Evolutionary conservation across 1,140 invertebrate species (phyloP).

Genomic region (Micrasema longulum): DNA sequence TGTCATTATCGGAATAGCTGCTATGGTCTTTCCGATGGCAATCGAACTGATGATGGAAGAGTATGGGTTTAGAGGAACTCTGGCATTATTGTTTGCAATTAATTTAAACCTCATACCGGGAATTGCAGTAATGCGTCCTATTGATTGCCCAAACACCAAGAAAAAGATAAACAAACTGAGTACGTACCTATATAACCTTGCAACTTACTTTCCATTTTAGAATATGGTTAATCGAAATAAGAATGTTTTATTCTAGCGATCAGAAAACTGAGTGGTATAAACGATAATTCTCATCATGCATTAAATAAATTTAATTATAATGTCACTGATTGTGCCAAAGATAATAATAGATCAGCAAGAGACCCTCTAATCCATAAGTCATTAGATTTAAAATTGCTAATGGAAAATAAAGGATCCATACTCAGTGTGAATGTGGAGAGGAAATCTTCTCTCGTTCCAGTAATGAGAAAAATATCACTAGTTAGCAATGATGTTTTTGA

Average conservation of each 20-base stretch:
- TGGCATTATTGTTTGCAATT: slow-evolving; percentile 69
- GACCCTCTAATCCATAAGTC: no score
- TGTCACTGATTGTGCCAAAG: no score
- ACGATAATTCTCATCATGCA: no score
- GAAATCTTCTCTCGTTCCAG: neutral
- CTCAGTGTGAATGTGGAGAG: slow-evolving; percentile 15
- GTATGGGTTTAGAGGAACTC: slow-evolving; percentile 69
- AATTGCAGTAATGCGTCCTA: slow-evolving; percentile 71
- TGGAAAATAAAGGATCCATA: slow-evolving; percentile 9
- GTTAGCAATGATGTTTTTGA: neutral
- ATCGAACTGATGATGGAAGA: slow-evolving; percentile 61
- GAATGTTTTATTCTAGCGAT: no score
- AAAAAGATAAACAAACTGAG: slow-evolving; percentile 49
- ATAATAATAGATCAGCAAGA: no score
- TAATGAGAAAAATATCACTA: neutral
- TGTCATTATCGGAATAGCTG: slow-evolving; percentile 62
- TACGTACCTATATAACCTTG: neutral
- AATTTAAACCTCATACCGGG: slow-evolving; percentile 69
- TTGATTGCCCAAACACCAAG: slow-evolving; percentile 69
- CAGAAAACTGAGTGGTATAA: no score
- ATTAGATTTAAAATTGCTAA: neutral
- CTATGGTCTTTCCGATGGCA: slow-evolving; percentile 63
- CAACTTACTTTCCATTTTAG: neutral
- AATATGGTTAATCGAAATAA: neutral
- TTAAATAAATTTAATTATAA: no score